Conservation (phyloP, 2,113 vertebrate genomes). For the Tachuris rubrigastra region DNA sequence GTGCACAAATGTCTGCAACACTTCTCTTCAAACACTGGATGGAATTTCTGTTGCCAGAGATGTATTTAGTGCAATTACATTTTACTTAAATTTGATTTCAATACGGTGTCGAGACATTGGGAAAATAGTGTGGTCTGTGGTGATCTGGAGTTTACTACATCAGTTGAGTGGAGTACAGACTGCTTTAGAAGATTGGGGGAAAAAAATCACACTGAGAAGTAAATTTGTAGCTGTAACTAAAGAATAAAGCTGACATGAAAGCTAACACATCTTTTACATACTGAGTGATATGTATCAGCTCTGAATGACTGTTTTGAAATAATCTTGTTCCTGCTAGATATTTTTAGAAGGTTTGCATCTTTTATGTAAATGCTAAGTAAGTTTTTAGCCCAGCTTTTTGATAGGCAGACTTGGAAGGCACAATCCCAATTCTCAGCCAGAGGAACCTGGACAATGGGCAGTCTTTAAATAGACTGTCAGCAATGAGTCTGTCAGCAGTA, state of each 20-base stretch:
- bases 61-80: neutral
- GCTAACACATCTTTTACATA: conserved; percentile 10
- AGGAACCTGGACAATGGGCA: neutral
- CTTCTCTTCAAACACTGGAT: neutral
- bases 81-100: neutral
- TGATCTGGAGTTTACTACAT: neutral
- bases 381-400: neutral
- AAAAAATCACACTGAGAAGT: neutral
- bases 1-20: neutral
- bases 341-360: neutral
- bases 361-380: neutral
- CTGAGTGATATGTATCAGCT: neutral
- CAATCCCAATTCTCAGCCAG: neutral
- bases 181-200: neutral
- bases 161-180: neutral
- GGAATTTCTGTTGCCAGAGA: neutral
- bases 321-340: neutral
- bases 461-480: neutral
- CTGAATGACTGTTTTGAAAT: neutral
- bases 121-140: neutral
- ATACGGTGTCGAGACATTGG: neutral
- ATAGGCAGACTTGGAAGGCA: neutral
- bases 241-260: conserved; percentile 39
- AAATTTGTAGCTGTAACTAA: neutral
- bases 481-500: neutral